Base-by-base conservation (phyloP, 37 sponge, comb jelly and placozoan genomes). In the Halichondria panicea region DNA sequence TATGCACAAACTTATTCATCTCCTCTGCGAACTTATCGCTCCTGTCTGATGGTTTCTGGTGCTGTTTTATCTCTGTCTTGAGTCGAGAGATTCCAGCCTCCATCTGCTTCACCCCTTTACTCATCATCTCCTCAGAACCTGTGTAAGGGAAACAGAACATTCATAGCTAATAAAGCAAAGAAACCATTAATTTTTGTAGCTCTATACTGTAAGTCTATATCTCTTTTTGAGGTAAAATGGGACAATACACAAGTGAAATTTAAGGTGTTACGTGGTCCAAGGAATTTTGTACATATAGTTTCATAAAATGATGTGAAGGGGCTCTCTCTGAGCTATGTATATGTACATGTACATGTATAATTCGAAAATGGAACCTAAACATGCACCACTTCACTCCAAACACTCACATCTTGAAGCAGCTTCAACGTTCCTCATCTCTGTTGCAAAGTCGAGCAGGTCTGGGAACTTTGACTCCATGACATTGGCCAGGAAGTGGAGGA, bases 401-500 rank as follows among this genome's bases (percentile, higher is more conserved):
- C 32, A 68, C 86, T 38, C 34, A 94, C 95, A 74, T 87, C 79
- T 71, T 9, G 95, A 78, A 43, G 95, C 95, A 41, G 66, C 82
- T 70, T 91, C 95, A 30, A 91, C 73, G 63, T 88, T 86, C 62
- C 88, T 62, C 24, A 94, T 65, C 25, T 94, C 95, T 24, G 52
- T 43, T 21, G 40, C 45, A 70, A 98, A 95, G 69, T 90, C 81
- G 18, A 93, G 11, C 34, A 95, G 36, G 24, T 95, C 93, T 0
- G 99, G 93, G 63, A 88, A 75, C 43, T 63, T 84, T 13, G 35
- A 35, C 57, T 98, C 96, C 21, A 93, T 55, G 1, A 71, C 81
- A 53, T 88, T 82, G 59, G 94, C 94, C 24, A 98, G 30, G 82
- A 98, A 98, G 68, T 98, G 96, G 7, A 98, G 71, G 68, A 98